phyloP scores from a whole-genome alignment of 2,113 vertebrate genomes.

The Oreamnos americanus region DNA sequence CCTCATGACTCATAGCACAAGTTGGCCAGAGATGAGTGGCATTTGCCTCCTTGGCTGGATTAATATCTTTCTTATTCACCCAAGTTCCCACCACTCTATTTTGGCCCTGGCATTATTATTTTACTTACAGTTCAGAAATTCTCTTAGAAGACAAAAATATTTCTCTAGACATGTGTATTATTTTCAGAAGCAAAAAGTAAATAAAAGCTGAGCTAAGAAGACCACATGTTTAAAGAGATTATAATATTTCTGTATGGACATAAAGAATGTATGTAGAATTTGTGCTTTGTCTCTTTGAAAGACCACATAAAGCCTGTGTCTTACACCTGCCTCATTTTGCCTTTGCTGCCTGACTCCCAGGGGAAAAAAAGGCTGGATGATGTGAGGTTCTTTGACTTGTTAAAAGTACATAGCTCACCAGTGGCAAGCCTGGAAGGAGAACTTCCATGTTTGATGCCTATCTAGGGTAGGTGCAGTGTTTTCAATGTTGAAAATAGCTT shows the following conservation, averaged over 20 bases:
- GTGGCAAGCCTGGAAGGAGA: background rate
- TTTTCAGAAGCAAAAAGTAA: conserved; percentile 2
- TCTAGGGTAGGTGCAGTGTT: background rate
- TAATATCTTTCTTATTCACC: background rate
- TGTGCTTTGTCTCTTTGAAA: conserved; percentile 21
- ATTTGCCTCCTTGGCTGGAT: background rate
- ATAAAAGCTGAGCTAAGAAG: background rate
- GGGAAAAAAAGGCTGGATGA: background rate
- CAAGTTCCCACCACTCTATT: background rate
- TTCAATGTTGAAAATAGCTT: background rate
- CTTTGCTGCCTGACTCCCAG: background rate
- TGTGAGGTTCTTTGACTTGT: background rate
- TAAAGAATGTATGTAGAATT: background rate
- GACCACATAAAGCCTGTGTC: background rate
- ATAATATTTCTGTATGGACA: background rate
- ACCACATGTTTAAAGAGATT: background rate
- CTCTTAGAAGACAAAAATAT: background rate
- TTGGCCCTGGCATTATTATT: background rate
- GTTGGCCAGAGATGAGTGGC: background rate
- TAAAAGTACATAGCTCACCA: background rate
- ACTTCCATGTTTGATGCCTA: background rate
- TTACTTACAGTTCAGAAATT: background rate
- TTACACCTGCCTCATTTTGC: background rate
- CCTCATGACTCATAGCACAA: background rate
- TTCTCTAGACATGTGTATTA: background rate